phyloP scores from a whole-genome alignment of 2,888 invertebrate species.

The Drosophila subquinaria region DNA sequence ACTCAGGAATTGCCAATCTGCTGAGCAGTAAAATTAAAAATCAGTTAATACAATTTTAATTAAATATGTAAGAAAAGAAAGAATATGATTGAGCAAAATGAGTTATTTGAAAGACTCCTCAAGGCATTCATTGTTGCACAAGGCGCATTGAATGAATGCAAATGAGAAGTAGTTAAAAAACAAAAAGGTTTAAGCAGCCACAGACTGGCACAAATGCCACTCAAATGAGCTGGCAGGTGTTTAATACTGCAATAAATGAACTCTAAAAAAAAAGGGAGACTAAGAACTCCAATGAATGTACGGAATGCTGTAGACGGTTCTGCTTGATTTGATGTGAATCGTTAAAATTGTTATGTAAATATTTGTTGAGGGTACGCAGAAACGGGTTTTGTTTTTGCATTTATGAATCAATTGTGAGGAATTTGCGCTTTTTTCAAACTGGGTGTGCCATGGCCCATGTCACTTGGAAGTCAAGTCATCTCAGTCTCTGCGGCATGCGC shows the following conservation, averaged over 20 bases:
- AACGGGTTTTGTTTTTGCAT: slow-evolving; percentile 48
- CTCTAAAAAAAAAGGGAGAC: neutral
- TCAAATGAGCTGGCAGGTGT: slow-evolving; percentile 43
- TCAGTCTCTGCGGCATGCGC: neutral
- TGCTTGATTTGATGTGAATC: slow-evolving; percentile 68
- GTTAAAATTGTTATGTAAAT: slow-evolving; percentile 52
- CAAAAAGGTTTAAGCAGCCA: slow-evolving; percentile 25
- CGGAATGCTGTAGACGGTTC: slow-evolving; percentile 62
- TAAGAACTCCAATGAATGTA: slow-evolving; percentile 21
- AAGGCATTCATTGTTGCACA: slow-evolving; percentile 1
- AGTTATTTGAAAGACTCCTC: slow-evolving; percentile 16
- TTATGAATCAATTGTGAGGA: slow-evolving; percentile 70
- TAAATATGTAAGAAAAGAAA: slow-evolving; percentile 14
- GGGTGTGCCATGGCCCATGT: slow-evolving; percentile 55
- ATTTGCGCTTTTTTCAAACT: slow-evolving; percentile 44
- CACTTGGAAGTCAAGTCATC: slow-evolving; percentile 21
- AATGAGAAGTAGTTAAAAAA: slow-evolving; percentile 25
- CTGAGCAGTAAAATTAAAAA: slow-evolving; percentile 4
- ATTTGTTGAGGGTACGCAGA: slow-evolving; percentile 38
- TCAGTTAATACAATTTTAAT: slow-evolving; percentile 13
- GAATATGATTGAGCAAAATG: slow-evolving; percentile 6
- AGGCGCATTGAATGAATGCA: slow-evolving; percentile 33
- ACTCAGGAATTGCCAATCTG: neutral
- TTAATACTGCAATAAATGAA: slow-evolving; percentile 24
- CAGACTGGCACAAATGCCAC: slow-evolving; percentile 28